Evolutionary conservation across 2,797 vertebrate genomes (phyloP).

Genomic region (Botia almorhae): DNA sequence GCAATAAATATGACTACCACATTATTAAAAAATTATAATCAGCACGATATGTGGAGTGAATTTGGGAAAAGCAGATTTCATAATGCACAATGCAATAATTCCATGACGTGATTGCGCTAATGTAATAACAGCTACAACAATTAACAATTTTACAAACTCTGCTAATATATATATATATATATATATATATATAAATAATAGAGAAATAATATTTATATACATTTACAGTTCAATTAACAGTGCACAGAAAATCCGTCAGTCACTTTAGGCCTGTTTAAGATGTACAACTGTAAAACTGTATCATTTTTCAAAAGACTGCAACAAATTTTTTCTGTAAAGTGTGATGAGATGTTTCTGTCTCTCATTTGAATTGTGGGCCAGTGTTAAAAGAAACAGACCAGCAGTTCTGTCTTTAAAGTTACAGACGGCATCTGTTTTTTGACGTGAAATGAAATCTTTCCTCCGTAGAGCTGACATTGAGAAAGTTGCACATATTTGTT

Average conservation of each 20-base stretch:
- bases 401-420: too few species aligned
- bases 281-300: too few species aligned
- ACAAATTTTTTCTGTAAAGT: neutral
- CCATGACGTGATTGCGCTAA: neutral
- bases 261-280: neutral
- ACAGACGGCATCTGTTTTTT: neutral
- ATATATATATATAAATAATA: too few species aligned
- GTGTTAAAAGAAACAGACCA: neutral
- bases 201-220: too few species aligned
- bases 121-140: too few species aligned
- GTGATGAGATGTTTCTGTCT: neutral
- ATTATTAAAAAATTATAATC: slow-evolving; percentile 4
- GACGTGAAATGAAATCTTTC: neutral
- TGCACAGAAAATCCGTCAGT: neutral
- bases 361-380: neutral
- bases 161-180: too few species aligned
- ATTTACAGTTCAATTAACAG: too few species aligned
- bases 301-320: neutral
- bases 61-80: neutral
- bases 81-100: slow-evolving; percentile 17
- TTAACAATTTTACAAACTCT: too few species aligned
- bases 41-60: neutral
- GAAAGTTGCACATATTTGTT: slow-evolving; percentile 1
- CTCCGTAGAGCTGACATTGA: slow-evolving; percentile 8
- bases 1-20: neutral